These are phyloP conservation scores for Agelaius tricolor DNA, from an alignment of 2,113 vertebrate genomes.

Conservation along the genomic window DNA sequence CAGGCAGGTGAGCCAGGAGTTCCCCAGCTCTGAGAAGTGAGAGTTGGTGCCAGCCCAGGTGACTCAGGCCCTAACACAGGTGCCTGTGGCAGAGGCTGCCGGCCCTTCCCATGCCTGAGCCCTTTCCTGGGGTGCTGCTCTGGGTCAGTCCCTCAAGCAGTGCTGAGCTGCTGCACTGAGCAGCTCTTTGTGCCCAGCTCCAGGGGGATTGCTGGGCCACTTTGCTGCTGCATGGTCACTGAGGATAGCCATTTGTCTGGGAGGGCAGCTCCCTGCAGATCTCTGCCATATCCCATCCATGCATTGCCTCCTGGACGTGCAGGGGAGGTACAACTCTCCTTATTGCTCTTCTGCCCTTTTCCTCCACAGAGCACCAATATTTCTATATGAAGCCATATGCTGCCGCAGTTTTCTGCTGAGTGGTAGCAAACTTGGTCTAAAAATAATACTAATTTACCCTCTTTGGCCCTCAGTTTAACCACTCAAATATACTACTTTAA, in stretches of 20 bases:
- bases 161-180: not conserved
- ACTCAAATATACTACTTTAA: not conserved
- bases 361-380: not conserved
- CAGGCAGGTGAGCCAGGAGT: not conserved
- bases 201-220: not conserved
- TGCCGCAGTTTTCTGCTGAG: not conserved
- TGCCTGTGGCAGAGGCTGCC: not conserved
- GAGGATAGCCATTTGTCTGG: not conserved
- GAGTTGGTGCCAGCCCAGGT: not conserved
- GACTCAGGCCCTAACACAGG: not conserved
- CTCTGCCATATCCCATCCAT: not conserved
- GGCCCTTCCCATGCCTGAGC: not conserved
- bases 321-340: not conserved
- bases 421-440: not conserved
- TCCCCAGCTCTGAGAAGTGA: not conserved
- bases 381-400: not conserved
- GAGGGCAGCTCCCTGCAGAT: not conserved
- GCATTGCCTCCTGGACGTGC: rapidly evolving
- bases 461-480: not conserved
- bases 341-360: not conserved
- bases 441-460: not conserved
- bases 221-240: rapidly evolving
- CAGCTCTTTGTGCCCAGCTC: not conserved
- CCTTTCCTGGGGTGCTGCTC: not conserved
- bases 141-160: not conserved